phyloP scores from a whole-genome alignment of 2,797 vertebrate species.

The Iguana delicatissima region DNA sequence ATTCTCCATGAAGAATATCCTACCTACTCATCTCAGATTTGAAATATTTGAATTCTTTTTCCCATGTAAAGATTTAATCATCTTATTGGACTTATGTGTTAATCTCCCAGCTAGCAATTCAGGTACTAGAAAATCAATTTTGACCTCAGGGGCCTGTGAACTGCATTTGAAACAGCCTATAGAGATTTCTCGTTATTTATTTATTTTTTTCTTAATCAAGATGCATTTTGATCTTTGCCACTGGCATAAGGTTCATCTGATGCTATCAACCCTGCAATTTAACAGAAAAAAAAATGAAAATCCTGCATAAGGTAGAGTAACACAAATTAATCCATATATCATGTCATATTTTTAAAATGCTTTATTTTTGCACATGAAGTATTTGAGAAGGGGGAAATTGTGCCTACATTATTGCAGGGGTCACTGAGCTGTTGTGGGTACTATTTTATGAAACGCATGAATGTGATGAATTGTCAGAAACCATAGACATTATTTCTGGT shows the following conservation, averaged over 20 bases:
- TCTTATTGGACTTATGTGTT: conserved; percentile 41
- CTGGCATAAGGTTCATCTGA: conserved; percentile 6
- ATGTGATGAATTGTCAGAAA: neutral
- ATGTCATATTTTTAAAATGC: neutral
- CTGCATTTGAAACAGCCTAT: conserved; percentile 23
- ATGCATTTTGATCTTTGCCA: conserved; percentile 14
- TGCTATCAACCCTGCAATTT: neutral
- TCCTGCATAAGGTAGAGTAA: neutral
- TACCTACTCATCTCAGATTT: conserved; percentile 24
- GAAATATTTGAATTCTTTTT: conserved; percentile 34
- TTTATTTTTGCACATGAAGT: conserved; percentile 4
- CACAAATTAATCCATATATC: conserved; percentile 19
- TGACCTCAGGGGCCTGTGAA: conserved; percentile 26
- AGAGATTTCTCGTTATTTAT: conserved; percentile 16
- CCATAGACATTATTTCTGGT: neutral
- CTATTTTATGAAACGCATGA: neutral
- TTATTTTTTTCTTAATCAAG: neutral
- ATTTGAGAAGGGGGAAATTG: neutral
- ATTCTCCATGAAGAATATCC: neutral
- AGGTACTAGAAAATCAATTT: conserved; percentile 42
- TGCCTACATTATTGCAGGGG: neutral
- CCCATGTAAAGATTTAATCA: conserved; percentile 36
- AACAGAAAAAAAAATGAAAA: neutral
- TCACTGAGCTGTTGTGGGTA: neutral
- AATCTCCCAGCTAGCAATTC: conserved; percentile 24